Evolutionary conservation across 1,140 invertebrate species (phyloP).

Genomic region (Galendromus occidentalis): DNA sequence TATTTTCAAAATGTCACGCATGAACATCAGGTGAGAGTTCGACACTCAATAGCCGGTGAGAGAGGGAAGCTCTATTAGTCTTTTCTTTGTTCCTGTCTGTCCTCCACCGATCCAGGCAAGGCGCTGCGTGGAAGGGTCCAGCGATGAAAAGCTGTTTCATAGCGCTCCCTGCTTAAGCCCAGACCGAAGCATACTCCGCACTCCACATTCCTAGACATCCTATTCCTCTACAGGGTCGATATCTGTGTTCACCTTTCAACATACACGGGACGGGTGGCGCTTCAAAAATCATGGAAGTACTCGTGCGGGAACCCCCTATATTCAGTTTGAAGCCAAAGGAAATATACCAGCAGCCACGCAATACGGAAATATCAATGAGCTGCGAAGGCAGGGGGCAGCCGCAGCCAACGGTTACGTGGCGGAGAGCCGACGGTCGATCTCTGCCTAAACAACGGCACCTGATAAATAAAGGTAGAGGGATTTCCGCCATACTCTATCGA

Average conservation of each 20-base stretch:
- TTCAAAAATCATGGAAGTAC: slow-evolving; percentile 81
- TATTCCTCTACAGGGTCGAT: slow-evolving; percentile 53
- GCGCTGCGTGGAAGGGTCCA: no score
- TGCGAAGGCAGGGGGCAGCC: slow-evolving; percentile 83
- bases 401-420: slow-evolving; percentile 69
- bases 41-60: background rate
- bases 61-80: no score
- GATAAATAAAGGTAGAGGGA: background rate
- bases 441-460: slow-evolving; percentile 1
- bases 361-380: slow-evolving; percentile 59
- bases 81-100: no score
- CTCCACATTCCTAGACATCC: no score
- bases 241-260: slow-evolving; percentile 87
- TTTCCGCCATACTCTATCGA: background rate
- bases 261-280: slow-evolving; percentile 73
- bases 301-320: slow-evolving; percentile 43
- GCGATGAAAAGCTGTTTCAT: no score
- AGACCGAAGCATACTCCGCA: no score
- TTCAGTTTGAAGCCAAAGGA: slow-evolving; percentile 28
- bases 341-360: slow-evolving; percentile 25
- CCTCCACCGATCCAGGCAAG: no score
- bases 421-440: slow-evolving; percentile 41
- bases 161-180: no score
- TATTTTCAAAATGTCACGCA: slow-evolving; percentile 46
- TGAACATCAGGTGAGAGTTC: slow-evolving; percentile 22